These are phyloP conservation scores for Erinaceus europaeus DNA, from an alignment of 2,113 vertebrate species.

Conservation along the genomic window DNA sequence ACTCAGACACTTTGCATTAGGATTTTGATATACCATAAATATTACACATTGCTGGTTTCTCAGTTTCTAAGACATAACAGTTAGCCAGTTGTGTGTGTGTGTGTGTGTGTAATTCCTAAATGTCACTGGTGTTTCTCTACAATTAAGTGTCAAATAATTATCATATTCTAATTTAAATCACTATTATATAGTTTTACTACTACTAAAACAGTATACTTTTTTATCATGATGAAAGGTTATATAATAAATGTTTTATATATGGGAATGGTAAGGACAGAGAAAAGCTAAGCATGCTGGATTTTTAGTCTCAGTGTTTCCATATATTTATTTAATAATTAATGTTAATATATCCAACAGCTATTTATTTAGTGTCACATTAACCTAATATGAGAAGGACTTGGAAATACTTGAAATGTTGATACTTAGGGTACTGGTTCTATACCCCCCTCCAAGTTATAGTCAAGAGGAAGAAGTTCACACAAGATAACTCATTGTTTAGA, in stretches of 20 bases:
- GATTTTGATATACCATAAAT: constrained; percentile 32
- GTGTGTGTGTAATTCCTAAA: neutral
- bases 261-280: neutral
- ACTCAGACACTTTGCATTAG: constrained; percentile 22
- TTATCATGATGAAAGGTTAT: too few relatives aligned
- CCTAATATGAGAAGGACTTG: neutral
- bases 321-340: neutral
- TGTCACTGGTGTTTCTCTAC: neutral
- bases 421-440: neutral
- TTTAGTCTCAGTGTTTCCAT: neutral
- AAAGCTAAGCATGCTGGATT: neutral
- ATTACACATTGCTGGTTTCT: constrained; percentile 11
- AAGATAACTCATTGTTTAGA: neutral
- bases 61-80: neutral
- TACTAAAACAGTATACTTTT: too few relatives aligned
- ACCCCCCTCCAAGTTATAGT: neutral
- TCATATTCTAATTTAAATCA: too few relatives aligned
- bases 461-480: neutral
- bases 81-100: neutral
- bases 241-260: too few relatives aligned
- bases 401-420: neutral
- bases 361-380: neutral
- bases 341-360: neutral
- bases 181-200: too few relatives aligned
- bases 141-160: neutral